Evolutionary conservation across 2,888 invertebrate species (phyloP), one percentile per base, ranked within the genome.

Genomic region (Pseudococcus longispinus): DNA sequence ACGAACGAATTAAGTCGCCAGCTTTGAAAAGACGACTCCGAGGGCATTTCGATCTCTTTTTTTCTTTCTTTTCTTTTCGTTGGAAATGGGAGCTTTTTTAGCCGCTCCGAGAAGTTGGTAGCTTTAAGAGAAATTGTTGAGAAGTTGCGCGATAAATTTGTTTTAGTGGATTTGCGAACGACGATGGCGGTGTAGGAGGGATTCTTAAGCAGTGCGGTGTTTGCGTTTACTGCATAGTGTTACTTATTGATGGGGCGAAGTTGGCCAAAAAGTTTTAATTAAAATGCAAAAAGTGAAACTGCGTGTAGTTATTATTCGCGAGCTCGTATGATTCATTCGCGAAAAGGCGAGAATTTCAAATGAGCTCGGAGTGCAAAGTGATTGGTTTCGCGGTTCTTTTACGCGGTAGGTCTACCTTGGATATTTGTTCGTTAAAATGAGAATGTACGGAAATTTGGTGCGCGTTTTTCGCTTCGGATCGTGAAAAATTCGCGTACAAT

Each of bases 231-330:
- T 8, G 65, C 9, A 65, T 20, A 65, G 65, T 26, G 65, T 65
- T 65, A n/a, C n/a, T n/a, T n/a, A 65, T 65, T 65, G 65, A 65
- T 65, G 65, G 26, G 65, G 26, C 26, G 26, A 65, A 65, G 65
- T 65, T 65, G 65, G 65, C 23, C 65, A 11, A 65, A 65, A 65
- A 65, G 65, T 65, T 65, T 65, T 65, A 65, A 65, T 65, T 65
- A 65, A 65, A 65, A 65, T 65, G 65, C 65, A 65, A 65, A 65
- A 65, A 65, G 65, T 26, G 65, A 65, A 65, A 65, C 65, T 65
- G 65, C 51, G 51, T 65, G 65, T 65, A 65, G 60, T 60, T 60
- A 20, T 60, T 60, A 46, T 46, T 46, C 44, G 44, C 60, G n/a
- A 2, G n/a, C 20, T 60, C 26, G 65, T 65, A 65, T 26, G 65